Evolutionary conservation across 2,797 vertebrate genomes (phyloP).

Genomic region (Pseudochirops corinnae): DNA sequence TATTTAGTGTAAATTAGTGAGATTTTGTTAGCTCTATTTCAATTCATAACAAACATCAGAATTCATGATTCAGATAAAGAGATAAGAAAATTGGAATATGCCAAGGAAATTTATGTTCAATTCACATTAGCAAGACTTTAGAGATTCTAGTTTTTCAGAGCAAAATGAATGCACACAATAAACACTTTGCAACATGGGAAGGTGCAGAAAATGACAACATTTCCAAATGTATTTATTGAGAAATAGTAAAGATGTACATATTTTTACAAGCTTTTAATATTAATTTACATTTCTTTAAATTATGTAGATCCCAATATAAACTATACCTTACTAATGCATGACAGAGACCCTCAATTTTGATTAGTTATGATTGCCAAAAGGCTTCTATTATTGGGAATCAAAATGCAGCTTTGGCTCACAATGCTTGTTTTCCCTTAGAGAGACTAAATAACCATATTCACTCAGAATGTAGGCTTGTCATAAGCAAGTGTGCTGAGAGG

Average conservation of each 20-base stretch:
- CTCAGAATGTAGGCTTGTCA: conserved; percentile 70
- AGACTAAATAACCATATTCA: conserved; percentile 80
- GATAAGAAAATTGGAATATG: background rate
- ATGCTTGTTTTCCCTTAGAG: conserved; percentile 81
- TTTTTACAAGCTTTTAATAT: conserved; percentile 89
- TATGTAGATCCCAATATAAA: conserved; percentile 84
- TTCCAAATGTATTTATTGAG: conserved; percentile 89
- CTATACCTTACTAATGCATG: conserved; percentile 84
- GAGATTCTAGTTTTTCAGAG: background rate
- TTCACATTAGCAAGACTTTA: background rate
- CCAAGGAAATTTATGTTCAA: conserved; percentile 8
- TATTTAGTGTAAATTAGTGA: background rate
- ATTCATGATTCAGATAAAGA: background rate
- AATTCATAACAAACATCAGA: background rate
- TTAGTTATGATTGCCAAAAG: conserved; percentile 76
- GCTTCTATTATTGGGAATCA: conserved; percentile 78
- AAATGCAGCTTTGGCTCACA: conserved; percentile 84
- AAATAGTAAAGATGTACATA: conserved; percentile 89
- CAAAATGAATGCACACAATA: conserved; percentile 61
- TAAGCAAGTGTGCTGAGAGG: conserved; percentile 71
- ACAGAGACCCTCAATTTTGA: conserved; percentile 84
- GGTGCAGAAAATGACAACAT: conserved; percentile 84
- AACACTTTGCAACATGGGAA: conserved; percentile 71
- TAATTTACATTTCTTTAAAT: conserved; percentile 90
- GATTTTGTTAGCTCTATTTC: conserved; percentile 1